A percentile compares a stretch with the other conserved stretches of the same genome.
phyloP scores from a whole-genome alignment of 2,888 invertebrate species.

The Trichogramma dendrolimi region DNA sequence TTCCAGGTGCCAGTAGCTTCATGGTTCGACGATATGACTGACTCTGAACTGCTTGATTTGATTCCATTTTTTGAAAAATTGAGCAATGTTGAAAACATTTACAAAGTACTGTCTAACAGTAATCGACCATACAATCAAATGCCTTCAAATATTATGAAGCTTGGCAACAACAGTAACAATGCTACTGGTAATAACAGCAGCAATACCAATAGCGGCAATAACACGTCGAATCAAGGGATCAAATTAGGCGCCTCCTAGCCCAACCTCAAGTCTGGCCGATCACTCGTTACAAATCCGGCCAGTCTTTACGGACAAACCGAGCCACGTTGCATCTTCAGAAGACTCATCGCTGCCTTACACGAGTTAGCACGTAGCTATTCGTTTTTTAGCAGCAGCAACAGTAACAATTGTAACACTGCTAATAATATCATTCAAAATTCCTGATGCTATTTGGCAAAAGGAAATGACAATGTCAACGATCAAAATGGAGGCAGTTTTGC shows the following conservation, averaged over 20 bases:
- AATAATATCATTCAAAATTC: no score
- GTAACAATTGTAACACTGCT: no score
- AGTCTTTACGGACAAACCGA: slow-evolving; percentile 22
- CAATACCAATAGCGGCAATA: slow-evolving; percentile 13
- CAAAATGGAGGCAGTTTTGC: no score
- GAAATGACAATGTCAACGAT: no score
- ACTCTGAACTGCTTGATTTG: slow-evolving; percentile 93
- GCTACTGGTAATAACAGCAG: slow-evolving; percentile 8
- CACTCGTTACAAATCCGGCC: slow-evolving; percentile 7
- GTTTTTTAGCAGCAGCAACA: background rate
- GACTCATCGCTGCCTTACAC: slow-evolving; percentile 43
- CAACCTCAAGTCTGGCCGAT: slow-evolving; percentile 46
- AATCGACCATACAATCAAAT: slow-evolving; percentile 73
- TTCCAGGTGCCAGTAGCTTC: slow-evolving; percentile 92
- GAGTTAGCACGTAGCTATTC: slow-evolving; percentile 38
- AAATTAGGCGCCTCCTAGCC: slow-evolving; percentile 49
- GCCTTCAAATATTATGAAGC: slow-evolving; percentile 37
- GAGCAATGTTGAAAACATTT: slow-evolving; percentile 94
- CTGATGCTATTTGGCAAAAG: no score
- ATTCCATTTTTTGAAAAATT: slow-evolving; percentile 97
- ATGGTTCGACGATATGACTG: slow-evolving; percentile 99
- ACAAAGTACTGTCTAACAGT: slow-evolving; percentile 88
- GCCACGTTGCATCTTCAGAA: slow-evolving; percentile 46
- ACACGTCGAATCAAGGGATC: slow-evolving; percentile 31
- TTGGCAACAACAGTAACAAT: slow-evolving; percentile 39